Evolutionary conservation across 2,797 vertebrate species (phyloP).

Genomic region (Galagoides demidoff): DNA sequence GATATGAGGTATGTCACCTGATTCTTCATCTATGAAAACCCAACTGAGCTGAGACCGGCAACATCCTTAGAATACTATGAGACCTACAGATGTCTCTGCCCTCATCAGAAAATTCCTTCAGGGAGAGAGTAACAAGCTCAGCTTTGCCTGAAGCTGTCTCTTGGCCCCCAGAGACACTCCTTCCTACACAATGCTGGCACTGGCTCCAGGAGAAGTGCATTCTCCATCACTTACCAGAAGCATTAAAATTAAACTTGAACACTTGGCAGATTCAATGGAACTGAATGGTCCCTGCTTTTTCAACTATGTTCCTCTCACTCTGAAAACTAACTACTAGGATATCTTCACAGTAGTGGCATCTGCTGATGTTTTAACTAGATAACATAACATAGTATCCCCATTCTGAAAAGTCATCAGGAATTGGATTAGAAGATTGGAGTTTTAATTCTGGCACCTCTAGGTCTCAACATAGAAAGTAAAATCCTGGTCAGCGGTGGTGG

Average conservation of each 20-base stretch:
- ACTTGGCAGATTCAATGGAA: not conserved
- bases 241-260: not conserved
- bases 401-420: not conserved
- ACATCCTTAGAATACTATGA: not conserved
- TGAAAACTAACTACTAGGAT: not conserved
- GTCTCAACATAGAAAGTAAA: not conserved
- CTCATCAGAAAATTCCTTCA: slow-evolving; percentile 39
- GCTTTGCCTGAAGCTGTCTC: slow-evolving; percentile 14
- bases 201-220: not conserved
- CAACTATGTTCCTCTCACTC: not conserved
- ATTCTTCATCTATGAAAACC: not conserved
- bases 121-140: not conserved
- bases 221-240: not conserved
- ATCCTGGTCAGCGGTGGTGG: not conserved
- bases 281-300: slow-evolving; percentile 2
- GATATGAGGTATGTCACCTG: not conserved
- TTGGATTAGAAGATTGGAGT: not conserved
- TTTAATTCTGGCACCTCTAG: not conserved
- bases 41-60: slow-evolving; percentile 4
- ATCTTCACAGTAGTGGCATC: not conserved
- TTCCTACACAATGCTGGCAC: not conserved
- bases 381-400: not conserved
- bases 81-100: not conserved
- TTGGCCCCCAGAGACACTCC: not conserved
- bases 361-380: not conserved